Base-by-base conservation (phyloP, 2,113 vertebrate species). In the Sorex fumeus region DNA sequence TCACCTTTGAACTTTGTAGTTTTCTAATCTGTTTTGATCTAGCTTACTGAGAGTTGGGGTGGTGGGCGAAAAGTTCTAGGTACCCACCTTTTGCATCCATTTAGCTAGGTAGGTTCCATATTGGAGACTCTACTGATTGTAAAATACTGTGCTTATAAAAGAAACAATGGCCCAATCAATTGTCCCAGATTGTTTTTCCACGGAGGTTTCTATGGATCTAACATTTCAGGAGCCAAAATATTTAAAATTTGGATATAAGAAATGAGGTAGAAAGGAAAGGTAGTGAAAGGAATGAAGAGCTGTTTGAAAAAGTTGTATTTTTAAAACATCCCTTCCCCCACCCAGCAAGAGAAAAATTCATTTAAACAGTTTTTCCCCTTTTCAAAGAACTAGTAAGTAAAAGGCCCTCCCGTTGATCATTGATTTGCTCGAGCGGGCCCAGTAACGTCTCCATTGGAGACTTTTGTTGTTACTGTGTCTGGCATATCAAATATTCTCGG, bases 211-310 rank as follows among this genome's bases (percentile, higher is more conserved):
- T 62, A 4, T 93, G 36, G 36, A 72, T 18, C 36, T 72, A 62
- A 92, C 28, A 71, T 87, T 93, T 87, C 69, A 67, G 34, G 57
- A 91, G 34, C 6, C 18, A 43, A 30, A 19, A 89, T 34, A 60
- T 16, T 75, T 87, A 43, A 91, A 71, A 87, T 86, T 60, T 72
- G 36, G 2, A 77, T 79, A 30, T 0, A 72, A 78, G 91, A 40
- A 92, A n/a, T 50, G 75, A 90, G 45, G 4, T 34, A 32, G 11
- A 84, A 23, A 94, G 10, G 45, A 28, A 74, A 88, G 53, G 50
- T 87, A 66, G 7, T 78, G 32, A 67, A 84, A 94, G n/a, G 27
- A 82, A 47, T 57, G 34, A 85, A 86, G 94, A 79, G 23, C 45
- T 69, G 83, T 80, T 93, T 88, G 43, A 82, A 80, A 75, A 50